Base-by-base conservation (phyloP, 2,113 vertebrate genomes). In the Xyliphius kryptos region DNA sequence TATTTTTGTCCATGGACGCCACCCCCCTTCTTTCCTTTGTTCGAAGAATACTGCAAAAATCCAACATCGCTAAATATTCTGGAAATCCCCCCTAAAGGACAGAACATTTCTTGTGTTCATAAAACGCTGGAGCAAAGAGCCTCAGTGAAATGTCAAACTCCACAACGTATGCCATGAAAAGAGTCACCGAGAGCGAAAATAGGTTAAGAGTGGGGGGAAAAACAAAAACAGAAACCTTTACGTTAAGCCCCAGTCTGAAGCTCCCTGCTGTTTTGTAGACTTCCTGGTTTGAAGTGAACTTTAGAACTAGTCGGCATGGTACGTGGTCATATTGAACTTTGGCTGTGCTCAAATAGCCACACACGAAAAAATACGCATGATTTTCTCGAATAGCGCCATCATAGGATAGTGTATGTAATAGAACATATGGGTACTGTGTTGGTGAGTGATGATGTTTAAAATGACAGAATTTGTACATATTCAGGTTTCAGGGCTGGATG, bases 51-150 rank as follows among this genome's bases (percentile, higher is more conserved):
- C 37, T 61, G 49, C 55, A 63, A 21, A 60, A 74, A 54, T 65
- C 63, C 40, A 55, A 57, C 60, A 50, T 51, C n/a, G 22, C 52
- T 19, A 49, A 68, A 69, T 69, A 67, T 58, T 61, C 66, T 63
- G 65, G 63, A 71, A 76, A 78, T 32, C 54, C 75, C 40, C 66
- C 70, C 46, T 55, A 75, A 61, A 47, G 48, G 59, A 76, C 68
- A 79, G 61, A 73, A 67, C 67, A 21, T 56, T 61, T 62, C 43
- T 68, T 72, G 72, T 77, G 71, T 75, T 68, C 68, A 68, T 48
- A 68, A 71, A 78, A 50, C 51, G 46, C 61, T 63, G 58, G 61
- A 68, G 56, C 55, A 61, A 58, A 72, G 50, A 48, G 68, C 73
- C 68, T 40, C 44, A 26, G 69, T 68, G 52, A 71, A 72, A 72